phyloP scores from a whole-genome alignment of 1,140 invertebrate genomes.

The Lasioglossum albipes region DNA sequence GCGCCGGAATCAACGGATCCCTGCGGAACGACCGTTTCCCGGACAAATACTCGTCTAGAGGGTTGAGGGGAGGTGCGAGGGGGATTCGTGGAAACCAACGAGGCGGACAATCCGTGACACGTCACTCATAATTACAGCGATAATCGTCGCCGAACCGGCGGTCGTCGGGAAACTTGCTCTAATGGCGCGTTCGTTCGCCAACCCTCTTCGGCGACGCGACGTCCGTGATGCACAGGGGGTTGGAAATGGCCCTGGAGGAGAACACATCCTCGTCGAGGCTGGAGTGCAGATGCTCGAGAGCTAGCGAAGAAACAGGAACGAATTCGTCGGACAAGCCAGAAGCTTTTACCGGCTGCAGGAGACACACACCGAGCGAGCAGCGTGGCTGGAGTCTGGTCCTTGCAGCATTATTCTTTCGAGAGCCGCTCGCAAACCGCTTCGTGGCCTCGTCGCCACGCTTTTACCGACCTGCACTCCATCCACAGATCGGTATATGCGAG shows the following conservation, averaged over 20 bases:
- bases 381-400: background rate
- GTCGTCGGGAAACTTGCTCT: background rate
- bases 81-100: background rate
- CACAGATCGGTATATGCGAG: background rate
- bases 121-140: conserved; percentile 2
- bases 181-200: background rate
- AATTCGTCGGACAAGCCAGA: background rate
- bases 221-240: background rate
- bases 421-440: background rate
- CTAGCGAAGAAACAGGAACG: background rate
- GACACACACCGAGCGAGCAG: background rate
- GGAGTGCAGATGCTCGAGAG: background rate
- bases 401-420: conserved; percentile 1
- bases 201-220: background rate
- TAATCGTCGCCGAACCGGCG: background rate
- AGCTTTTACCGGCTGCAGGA: conserved; percentile 5
- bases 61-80: background rate
- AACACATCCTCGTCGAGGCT: background rate
- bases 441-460: background rate
- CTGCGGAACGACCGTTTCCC: background rate
- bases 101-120: background rate
- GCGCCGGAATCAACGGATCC: background rate
- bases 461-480: background rate
- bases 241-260: background rate
- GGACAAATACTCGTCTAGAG: background rate